phyloP scores from a whole-genome alignment of 2,797 vertebrate species.

The Apodemus agrarius region DNA sequence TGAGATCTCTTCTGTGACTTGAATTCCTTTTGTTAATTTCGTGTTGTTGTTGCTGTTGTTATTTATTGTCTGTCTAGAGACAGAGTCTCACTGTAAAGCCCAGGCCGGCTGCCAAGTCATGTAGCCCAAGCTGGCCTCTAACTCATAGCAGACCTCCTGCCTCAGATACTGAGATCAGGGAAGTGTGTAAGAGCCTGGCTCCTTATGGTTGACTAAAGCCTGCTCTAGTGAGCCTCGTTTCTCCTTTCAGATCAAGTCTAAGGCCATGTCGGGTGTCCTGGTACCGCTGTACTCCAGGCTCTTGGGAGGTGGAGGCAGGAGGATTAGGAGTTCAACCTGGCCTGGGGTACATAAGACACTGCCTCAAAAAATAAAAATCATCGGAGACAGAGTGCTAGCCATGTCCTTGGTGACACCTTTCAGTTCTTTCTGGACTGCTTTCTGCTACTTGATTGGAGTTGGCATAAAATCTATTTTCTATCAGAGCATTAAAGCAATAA shows the following conservation, averaged over 20 bases:
- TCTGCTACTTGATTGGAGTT: neutral
- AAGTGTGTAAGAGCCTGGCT: neutral
- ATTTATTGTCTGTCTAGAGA: neutral
- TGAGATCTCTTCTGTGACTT: neutral
- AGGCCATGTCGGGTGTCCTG: neutral
- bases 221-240: neutral
- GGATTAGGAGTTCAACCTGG: neutral
- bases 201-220: neutral
- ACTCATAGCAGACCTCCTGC: neutral
- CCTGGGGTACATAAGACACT: neutral
- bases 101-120: neutral
- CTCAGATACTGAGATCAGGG: neutral
- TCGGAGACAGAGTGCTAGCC: neutral
- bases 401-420: neutral
- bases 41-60: neutral
- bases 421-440: neutral
- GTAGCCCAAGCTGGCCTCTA: neutral
- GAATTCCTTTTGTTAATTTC: constrained; percentile 7
- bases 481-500: constrained; percentile 69
- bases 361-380: neutral
- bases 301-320: neutral
- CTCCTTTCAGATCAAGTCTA: neutral
- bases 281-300: neutral
- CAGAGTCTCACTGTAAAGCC: neutral
- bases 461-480: constrained; percentile 47